These are phyloP conservation scores for Scomber scombrus DNA, from an alignment of 2,113 vertebrate species.

Conservation along the genomic window DNA sequence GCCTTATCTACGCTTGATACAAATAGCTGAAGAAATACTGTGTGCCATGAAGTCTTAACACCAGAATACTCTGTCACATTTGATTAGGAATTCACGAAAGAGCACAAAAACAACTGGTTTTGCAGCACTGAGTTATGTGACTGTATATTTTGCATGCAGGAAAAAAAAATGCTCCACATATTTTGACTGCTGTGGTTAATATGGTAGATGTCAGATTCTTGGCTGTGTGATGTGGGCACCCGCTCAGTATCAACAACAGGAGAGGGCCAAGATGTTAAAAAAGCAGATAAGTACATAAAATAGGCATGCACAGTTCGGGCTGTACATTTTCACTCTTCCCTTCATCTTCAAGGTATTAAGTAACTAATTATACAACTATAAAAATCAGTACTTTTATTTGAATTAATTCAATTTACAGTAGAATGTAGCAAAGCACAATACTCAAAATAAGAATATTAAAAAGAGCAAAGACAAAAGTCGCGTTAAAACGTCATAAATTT, in stretches of 20 bases:
- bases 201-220: constrained; percentile 46
- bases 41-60: not conserved
- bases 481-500: too few relatives aligned
- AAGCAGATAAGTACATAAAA: not conserved
- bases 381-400: too few relatives aligned
- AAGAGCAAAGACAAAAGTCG: too few relatives aligned
- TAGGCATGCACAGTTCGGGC: not conserved
- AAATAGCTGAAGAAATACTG: constrained; percentile 17
- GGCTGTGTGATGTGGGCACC: constrained; percentile 4
- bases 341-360: not conserved
- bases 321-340: constrained; percentile 6
- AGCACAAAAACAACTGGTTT: constrained; percentile 38
- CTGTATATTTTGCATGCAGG: not conserved
- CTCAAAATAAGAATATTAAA: too few relatives aligned
- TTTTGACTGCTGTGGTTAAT: constrained; percentile 8
- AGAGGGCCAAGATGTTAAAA: not conserved
- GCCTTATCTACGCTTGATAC: constrained; percentile 6
- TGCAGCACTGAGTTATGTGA: not conserved
- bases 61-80: constrained; percentile 17
- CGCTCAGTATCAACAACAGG: not conserved
- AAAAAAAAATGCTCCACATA: not conserved
- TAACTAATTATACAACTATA: too few relatives aligned
- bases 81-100: constrained; percentile 1
- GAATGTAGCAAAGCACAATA: too few relatives aligned
- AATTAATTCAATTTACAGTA: too few relatives aligned